These are phyloP conservation scores for Neodon shergylaensis DNA, from an alignment of 2,113 vertebrate genomes.

Conservation along the genomic window DNA sequence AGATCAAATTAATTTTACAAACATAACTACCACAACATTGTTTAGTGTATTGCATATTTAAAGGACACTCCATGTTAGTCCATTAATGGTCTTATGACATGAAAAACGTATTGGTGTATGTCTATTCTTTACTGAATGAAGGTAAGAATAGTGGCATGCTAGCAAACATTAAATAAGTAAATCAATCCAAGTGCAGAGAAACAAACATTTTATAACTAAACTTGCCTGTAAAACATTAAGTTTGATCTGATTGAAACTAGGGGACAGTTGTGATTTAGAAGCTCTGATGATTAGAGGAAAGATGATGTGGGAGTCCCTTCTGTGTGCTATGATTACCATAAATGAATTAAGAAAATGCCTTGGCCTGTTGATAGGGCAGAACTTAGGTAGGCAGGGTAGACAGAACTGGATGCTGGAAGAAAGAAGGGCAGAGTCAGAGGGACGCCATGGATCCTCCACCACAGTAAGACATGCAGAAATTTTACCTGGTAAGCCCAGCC, in stretches of 20 bases:
- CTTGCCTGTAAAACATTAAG: neutral
- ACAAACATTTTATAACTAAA: neutral
- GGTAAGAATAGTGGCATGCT: neutral
- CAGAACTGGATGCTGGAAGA: too few relatives aligned
- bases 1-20: neutral
- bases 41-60: neutral
- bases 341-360: too few relatives aligned
- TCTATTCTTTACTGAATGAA: neutral
- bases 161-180: neutral
- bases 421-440: too few relatives aligned
- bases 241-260: neutral
- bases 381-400: too few relatives aligned
- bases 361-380: too few relatives aligned
- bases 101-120: neutral
- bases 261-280: neutral
- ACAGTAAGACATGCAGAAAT: too few relatives aligned
- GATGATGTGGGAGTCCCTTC: too few relatives aligned
- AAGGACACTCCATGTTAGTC: rapidly evolving
- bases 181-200: rapidly evolving
- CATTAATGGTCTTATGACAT: neutral
- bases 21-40: neutral
- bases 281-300: rapidly evolving
- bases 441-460: too few relatives aligned
- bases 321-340: too few relatives aligned
- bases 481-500: too few relatives aligned